Base-by-base conservation (phyloP, 2,797 vertebrate genomes). In the Atherinosoma microstoma region DNA sequence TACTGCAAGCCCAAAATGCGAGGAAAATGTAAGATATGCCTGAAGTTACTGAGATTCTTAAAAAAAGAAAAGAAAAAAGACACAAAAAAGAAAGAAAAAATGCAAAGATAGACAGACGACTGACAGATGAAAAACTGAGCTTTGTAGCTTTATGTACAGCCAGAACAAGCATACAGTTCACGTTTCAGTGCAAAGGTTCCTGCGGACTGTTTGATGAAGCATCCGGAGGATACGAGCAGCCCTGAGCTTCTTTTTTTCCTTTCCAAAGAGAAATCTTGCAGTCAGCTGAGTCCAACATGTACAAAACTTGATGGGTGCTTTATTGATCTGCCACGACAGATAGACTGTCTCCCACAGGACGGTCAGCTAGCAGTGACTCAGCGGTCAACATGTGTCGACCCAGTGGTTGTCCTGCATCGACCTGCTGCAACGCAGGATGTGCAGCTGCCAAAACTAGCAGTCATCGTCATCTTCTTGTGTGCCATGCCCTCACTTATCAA, bases 291-390 rank as follows among this genome's bases (percentile, higher is more conserved):
- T 83, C 67, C 73, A 76, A 79, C 76, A 75, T 72, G 80, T 54
- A 60, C 10, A 10, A 78, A 70, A 78, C 66, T 49, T 72, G 77
- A 87, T 66, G 68, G 74, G 67, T 0, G 27, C 70, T 77, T 73
- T 73, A 91, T 93, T 76, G 85, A 91, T 86, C 84, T 57, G 73
- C 75, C n/a, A 30, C 79, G 70, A 82, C 64, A 74, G 74, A 83
- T 67, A 81, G 73, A 84, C 79, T 78, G 80, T 56, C 61, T 83
- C 69, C 73, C 56, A 59, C 68, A 66, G 84, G 70, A 73, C 57
- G 5, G 77, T 66, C 79, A 76, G 71, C 75, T 51, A 24, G 74
- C 76, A 80, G 82, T 88, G 86, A 87, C 79, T 90, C 87, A 87
- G 86, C 75, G 60, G 79, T 87, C 85, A 76, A 81, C 83, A 76